phyloP scores from a whole-genome alignment of 2,797 vertebrate species.

The Sebastes taczanowskii region DNA sequence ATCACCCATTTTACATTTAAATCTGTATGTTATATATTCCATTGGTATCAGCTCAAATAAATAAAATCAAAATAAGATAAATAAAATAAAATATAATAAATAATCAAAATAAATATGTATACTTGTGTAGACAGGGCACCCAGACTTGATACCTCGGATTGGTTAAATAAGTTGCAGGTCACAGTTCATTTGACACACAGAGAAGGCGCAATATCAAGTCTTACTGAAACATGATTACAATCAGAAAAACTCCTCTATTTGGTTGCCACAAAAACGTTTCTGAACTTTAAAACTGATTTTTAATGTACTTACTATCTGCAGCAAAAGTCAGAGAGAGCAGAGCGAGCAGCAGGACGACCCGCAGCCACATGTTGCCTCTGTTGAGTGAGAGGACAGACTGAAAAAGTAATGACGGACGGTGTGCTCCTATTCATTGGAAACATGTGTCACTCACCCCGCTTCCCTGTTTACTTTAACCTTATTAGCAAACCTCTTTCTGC shows the following conservation, averaged over 20 bases:
- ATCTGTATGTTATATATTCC: no score
- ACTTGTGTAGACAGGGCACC: neutral
- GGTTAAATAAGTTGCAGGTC: neutral
- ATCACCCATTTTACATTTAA: no score
- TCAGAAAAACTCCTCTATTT: neutral
- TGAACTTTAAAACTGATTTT: neutral
- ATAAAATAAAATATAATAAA: no score
- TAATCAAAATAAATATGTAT: neutral
- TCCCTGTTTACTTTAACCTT: conserved; percentile 70
- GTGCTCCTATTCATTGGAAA: conserved; percentile 70
- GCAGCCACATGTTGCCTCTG: conserved; percentile 70
- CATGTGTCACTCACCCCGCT: conserved; percentile 73
- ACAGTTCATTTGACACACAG: neutral
- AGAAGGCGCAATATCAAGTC: neutral
- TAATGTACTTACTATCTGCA: conserved; percentile 72
- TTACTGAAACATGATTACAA: neutral
- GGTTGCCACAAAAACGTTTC: neutral
- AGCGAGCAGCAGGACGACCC: conserved; percentile 61
- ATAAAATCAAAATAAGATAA: no score
- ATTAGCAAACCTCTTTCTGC: conserved; percentile 45
- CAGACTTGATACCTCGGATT: neutral
- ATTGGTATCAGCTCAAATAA: no score
- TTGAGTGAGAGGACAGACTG: conserved; percentile 44
- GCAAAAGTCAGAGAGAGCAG: conserved; percentile 51
- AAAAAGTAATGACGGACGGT: conserved; percentile 28